phyloP scores from a whole-genome alignment of 2,797 vertebrate genomes.

The Sebastes variabilis region DNA sequence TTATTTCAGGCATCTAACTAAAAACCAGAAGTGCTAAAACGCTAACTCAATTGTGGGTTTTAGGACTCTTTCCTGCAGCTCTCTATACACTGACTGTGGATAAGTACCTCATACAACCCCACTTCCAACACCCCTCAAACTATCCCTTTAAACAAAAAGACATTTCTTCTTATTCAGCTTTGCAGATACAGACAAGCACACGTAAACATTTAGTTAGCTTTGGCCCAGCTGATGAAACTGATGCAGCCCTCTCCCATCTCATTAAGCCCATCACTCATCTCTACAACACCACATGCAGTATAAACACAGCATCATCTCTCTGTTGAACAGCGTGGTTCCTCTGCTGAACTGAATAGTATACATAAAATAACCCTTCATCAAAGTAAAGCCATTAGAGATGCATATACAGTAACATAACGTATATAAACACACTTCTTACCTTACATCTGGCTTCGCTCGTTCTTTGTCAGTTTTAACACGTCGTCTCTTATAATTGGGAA shows the following conservation, averaged over 20 bases:
- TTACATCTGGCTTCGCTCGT: neutral
- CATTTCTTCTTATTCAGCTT: neutral
- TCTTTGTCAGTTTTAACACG: slow-evolving; percentile 30
- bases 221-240: neutral
- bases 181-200: neutral
- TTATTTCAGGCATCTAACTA: no score
- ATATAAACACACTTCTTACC: neutral
- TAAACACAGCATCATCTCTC: slow-evolving; percentile 1
- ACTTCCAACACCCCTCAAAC: no score
- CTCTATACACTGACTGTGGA: no score
- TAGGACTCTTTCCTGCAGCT: no score
- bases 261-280: slow-evolving; percentile 6
- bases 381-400: neutral
- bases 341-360: neutral
- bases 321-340: neutral
- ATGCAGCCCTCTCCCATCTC: neutral
- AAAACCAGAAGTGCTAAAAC: no score
- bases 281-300: neutral
- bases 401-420: neutral
- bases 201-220: neutral
- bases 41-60: no score
- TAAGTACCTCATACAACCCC: no score
- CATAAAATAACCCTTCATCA: slow-evolving; percentile 3
- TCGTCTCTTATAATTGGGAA: slow-evolving; percentile 34
- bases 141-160: neutral